Conservation (phyloP, 2,113 vertebrate genomes). For the Struthidea cinerea region DNA sequence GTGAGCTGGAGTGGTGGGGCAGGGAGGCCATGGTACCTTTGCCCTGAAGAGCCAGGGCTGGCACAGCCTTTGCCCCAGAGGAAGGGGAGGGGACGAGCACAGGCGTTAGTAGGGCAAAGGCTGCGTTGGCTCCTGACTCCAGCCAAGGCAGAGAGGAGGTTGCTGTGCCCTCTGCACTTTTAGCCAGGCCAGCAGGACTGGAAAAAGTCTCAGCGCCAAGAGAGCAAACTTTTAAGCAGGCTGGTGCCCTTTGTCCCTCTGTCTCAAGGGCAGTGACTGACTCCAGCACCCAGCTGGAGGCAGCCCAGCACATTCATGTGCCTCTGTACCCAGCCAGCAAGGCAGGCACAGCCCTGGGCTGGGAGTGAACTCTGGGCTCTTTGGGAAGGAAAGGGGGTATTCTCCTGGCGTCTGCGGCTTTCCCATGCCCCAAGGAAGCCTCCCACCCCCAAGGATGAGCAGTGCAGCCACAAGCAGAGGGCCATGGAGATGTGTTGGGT, state of each 20-base stretch:
- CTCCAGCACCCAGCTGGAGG: neutral
- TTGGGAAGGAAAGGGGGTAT: neutral
- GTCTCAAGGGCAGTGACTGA: neutral
- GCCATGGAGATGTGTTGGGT: accelerated
- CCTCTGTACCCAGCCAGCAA: neutral
- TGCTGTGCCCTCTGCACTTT: neutral
- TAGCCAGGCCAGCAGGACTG: neutral
- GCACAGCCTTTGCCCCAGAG: neutral
- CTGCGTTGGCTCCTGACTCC: neutral
- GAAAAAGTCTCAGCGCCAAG: neutral
- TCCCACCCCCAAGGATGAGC: accelerated
- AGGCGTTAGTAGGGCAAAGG: neutral
- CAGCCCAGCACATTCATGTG: neutral
- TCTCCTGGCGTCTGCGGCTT: neutral
- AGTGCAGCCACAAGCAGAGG: neutral
- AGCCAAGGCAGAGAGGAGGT: neutral
- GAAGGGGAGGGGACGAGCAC: neutral
- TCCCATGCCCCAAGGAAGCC: neutral
- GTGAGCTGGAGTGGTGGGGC: neutral
- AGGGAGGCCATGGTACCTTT: neutral
- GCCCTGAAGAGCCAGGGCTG: neutral
- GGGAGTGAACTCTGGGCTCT: neutral
- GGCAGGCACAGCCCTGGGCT: neutral
- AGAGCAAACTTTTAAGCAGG: neutral
- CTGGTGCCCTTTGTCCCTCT: conserved; percentile 41